Base-by-base conservation (phyloP, 2,888 invertebrate species). In the Periphyllus acericola region DNA sequence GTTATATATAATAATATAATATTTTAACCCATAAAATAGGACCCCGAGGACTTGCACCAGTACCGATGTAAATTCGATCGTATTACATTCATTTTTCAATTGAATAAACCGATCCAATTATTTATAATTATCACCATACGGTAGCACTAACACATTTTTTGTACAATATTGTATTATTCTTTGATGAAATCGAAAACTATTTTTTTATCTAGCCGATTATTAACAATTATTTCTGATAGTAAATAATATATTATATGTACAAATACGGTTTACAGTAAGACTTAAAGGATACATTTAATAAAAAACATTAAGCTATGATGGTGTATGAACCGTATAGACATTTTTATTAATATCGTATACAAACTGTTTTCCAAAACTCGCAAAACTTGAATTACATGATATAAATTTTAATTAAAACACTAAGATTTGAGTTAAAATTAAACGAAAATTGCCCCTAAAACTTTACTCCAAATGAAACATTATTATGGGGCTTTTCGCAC, bases 1-100 rank as follows among this genome's bases (percentile, higher is more conserved):
- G n/a, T n/a, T n/a, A n/a, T n/a, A n/a, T 60, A 60, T 21, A 60
- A 71, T 29, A 71, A 71, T 32, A 32, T 71, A 29, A 8, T 29
- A 71, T 55, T 79, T 55, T 32, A 60, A 60, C 52, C 52, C 34
- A 25, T 34, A 55, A 79, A 79, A 79, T 79, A 55, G 79, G 79
- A 79, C 79, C 79, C 79, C 5, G 3, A 34, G 79, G 79, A 79
- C 79, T 46, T 52, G 4, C 19, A 79, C 55, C 9, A 52, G 25
- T 34, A 79, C 21, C 34, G 6, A 34, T 79, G 32, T 79, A 79
- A 79, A 60, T 25, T 14, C 55, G 34, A 79, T 79, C 55, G 14
- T 25, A 14, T 79, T 79, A 34, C 55, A 55, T 79, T 52, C 55
- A 55, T 60, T 78, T 34, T 79, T 79, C 55, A 79, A 60, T 21